Percentiles rank a stretch among this genome's conserved stretches.
These are phyloP conservation scores for Limonius californicus DNA, from an alignment of 1,140 invertebrate genomes.

Conservation along the genomic window DNA sequence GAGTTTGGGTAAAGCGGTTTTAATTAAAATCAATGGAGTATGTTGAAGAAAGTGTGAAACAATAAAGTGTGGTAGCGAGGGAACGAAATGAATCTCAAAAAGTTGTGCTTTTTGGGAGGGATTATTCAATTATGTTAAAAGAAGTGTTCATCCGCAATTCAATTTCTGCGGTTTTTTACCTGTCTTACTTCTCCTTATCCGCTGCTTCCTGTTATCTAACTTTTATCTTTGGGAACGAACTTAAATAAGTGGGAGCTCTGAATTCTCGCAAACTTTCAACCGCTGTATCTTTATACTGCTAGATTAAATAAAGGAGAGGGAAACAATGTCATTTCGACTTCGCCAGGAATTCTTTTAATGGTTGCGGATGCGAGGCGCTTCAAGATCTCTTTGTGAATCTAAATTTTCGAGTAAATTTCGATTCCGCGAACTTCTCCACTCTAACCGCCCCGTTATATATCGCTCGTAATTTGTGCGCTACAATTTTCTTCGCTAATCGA, in stretches of 20 bases:
- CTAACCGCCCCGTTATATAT: conserved; percentile 8
- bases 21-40: conserved; percentile 12
- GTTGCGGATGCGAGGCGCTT: conserved; percentile 17
- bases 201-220: conserved; percentile 29
- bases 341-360: conserved; percentile 25
- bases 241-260: conserved; percentile 19
- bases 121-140: conserved; percentile 37
- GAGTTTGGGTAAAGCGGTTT: background rate
- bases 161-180: conserved; percentile 29
- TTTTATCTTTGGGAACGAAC: conserved; percentile 25
- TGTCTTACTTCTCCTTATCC: conserved; percentile 24
- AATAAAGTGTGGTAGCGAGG: conserved; percentile 15
- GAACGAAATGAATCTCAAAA: conserved; percentile 16
- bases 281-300: conserved; percentile 23
- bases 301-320: conserved; percentile 28
- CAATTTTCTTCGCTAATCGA: conserved; percentile 4
- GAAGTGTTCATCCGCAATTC: conserved; percentile 28
- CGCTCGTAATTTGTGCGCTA: conserved; percentile 3
- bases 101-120: conserved; percentile 21
- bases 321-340: conserved; percentile 29
- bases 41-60: background rate
- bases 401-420: conserved; percentile 11
- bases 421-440: conserved; percentile 8
- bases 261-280: conserved; percentile 22
- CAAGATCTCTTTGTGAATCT: conserved; percentile 19